Conservation (phyloP, 2,797 vertebrate species). For the Sphenopsis melanotis region DNA sequence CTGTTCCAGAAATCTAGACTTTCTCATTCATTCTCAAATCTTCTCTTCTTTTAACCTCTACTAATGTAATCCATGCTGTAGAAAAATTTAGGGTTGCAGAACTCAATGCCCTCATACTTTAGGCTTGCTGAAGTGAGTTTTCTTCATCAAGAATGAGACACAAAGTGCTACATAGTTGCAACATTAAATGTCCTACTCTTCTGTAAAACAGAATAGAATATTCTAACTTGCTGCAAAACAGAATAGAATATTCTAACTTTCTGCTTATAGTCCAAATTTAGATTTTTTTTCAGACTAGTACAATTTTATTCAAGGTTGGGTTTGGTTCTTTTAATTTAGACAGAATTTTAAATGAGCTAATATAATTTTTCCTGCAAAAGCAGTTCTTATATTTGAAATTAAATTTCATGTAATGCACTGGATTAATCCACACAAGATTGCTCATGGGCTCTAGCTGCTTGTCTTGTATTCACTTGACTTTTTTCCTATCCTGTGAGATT, state of each 20-base stretch:
- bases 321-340: not conserved
- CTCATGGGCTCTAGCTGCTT: not conserved
- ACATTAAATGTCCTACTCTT: not conserved
- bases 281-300: not conserved
- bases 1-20: not conserved
- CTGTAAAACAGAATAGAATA: not conserved
- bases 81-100: not conserved
- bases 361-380: not conserved
- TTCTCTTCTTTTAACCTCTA: not conserved
- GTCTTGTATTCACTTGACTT: not conserved
- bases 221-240: not conserved
- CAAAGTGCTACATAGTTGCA: not conserved
- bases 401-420: not conserved
- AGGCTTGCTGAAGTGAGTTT: not conserved
- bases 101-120: not conserved
- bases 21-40: not conserved
- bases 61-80: not conserved
- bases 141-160: not conserved
- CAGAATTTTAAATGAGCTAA: not conserved
- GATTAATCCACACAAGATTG: not conserved
- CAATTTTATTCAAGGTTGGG: not conserved
- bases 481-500: not conserved
- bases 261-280: not conserved
- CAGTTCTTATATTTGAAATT: not conserved
- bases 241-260: not conserved